phyloP scores from a whole-genome alignment of 1,140 invertebrate species.

The Pinna nobilis region DNA sequence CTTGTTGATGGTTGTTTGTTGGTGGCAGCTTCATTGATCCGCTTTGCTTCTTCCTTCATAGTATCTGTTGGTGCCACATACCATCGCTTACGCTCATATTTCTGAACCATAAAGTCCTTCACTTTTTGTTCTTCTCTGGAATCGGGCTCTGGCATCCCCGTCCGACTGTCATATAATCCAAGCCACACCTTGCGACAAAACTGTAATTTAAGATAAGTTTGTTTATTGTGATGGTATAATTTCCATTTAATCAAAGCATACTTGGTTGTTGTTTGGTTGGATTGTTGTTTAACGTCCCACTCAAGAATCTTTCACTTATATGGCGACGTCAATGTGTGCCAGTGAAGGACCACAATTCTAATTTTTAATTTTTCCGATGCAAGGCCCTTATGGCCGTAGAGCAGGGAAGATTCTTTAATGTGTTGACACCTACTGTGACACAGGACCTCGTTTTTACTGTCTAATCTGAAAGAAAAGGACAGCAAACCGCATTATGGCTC shows the following conservation, averaged over 20 bases:
- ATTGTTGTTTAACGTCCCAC: too few relatives aligned
- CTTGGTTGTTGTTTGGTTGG: too few relatives aligned
- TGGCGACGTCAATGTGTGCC: too few relatives aligned
- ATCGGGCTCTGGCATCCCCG: slow-evolving; percentile 73
- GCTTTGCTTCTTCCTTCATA: slow-evolving; percentile 69
- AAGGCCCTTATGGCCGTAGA: too few relatives aligned
- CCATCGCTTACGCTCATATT: slow-evolving; percentile 92
- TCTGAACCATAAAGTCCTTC: slow-evolving; percentile 93
- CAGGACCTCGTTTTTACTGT: too few relatives aligned
- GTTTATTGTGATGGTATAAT: neutral
- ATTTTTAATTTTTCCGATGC: neutral
- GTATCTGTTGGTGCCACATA: slow-evolving; percentile 72
- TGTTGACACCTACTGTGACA: too few relatives aligned
- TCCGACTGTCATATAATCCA: slow-evolving; percentile 83
- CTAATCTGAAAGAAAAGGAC: too few relatives aligned
- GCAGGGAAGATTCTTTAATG: too few relatives aligned
- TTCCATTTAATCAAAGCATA: neutral
- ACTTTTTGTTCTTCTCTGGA: slow-evolving; percentile 91
- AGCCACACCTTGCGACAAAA: slow-evolving; percentile 93
- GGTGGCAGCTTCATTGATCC: slow-evolving; percentile 65
- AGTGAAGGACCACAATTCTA: too few relatives aligned
- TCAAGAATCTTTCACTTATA: too few relatives aligned
- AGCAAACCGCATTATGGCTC: too few relatives aligned
- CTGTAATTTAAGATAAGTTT: slow-evolving; percentile 68
- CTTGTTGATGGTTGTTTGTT: slow-evolving; percentile 58